These are phyloP conservation scores for Atherinomorus stipes DNA, from an alignment of 2,113 vertebrate species.

Conservation along the genomic window DNA sequence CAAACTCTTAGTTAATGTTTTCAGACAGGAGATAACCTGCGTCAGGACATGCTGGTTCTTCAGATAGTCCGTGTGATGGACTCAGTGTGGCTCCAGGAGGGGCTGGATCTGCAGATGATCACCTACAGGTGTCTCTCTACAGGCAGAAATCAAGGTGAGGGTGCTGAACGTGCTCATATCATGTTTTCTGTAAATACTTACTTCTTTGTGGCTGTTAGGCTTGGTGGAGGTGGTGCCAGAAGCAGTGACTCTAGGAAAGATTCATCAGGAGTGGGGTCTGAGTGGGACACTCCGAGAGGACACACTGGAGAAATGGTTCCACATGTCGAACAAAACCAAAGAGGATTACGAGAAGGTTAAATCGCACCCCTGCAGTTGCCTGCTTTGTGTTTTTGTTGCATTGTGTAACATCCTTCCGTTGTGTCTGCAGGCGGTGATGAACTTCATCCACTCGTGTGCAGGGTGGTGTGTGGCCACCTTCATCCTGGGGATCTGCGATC, in stretches of 20 bases:
- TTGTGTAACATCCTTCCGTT: not conserved
- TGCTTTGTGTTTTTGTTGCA: not conserved
- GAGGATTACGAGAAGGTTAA: conserved; percentile 91
- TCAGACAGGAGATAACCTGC: conserved; percentile 92
- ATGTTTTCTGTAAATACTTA: not conserved
- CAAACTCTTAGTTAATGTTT: conserved; percentile 5
- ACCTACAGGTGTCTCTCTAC: conserved; percentile 94
- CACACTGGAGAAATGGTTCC: conserved; percentile 94
- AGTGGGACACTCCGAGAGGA: conserved; percentile 91
- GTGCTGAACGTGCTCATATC: not conserved
- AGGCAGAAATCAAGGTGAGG: conserved; percentile 86
- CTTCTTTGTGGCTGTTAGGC: conserved; percentile 76
- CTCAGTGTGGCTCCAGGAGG: conserved; percentile 92
- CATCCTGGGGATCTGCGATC: conserved; percentile 95
- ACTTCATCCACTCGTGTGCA: conserved; percentile 96
- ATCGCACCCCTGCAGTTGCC: not conserved
- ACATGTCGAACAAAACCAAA: conserved; percentile 91
- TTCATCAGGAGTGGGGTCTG: conserved; percentile 93
- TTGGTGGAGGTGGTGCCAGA: conserved; percentile 96
- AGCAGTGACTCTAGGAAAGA: conserved; percentile 92
- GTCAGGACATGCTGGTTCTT: conserved; percentile 97
- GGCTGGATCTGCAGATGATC: conserved; percentile 95
- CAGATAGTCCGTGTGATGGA: conserved; percentile 96
- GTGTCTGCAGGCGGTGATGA: conserved; percentile 89
- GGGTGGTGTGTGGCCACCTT: conserved; percentile 97